Evolutionary conservation across 2,797 vertebrate genomes (phyloP).

Genomic region (Mus minutoides): DNA sequence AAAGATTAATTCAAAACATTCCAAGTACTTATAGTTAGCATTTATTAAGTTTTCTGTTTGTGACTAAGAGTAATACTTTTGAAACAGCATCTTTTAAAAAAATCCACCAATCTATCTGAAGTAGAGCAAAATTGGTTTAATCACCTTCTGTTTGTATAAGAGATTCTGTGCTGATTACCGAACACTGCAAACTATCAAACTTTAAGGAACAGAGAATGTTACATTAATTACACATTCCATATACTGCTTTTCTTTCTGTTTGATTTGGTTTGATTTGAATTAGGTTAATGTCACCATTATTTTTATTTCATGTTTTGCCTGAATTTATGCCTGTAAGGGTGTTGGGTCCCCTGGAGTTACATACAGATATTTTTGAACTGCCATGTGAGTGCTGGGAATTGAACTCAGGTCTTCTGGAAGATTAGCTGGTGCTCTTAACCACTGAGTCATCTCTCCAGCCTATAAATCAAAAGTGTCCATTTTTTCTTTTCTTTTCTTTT

Average conservation of each 20-base stretch:
- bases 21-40: slow-evolving; percentile 59
- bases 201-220: slow-evolving; percentile 39
- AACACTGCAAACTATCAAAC: slow-evolving; percentile 18
- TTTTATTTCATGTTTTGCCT: background rate
- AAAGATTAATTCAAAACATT: slow-evolving; percentile 73
- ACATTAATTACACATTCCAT: background rate
- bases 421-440: background rate
- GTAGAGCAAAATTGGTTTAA: slow-evolving; percentile 69
- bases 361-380: background rate
- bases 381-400: background rate
- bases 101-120: slow-evolving; percentile 75
- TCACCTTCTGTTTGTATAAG: slow-evolving; percentile 64
- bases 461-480: background rate
- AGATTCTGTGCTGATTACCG: slow-evolving; percentile 17
- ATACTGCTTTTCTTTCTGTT: slow-evolving; percentile 30
- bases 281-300: background rate
- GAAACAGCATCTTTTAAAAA: slow-evolving; percentile 68
- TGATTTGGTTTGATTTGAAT: background rate
- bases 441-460: background rate
- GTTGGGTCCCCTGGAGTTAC: background rate
- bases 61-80: slow-evolving; percentile 74
- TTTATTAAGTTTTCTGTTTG: slow-evolving; percentile 72
- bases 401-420: background rate
- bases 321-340: background rate
- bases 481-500: no score